Conservation (phyloP, 2,113 vertebrate genomes). For the Oenanthe melanoleuca region DNA sequence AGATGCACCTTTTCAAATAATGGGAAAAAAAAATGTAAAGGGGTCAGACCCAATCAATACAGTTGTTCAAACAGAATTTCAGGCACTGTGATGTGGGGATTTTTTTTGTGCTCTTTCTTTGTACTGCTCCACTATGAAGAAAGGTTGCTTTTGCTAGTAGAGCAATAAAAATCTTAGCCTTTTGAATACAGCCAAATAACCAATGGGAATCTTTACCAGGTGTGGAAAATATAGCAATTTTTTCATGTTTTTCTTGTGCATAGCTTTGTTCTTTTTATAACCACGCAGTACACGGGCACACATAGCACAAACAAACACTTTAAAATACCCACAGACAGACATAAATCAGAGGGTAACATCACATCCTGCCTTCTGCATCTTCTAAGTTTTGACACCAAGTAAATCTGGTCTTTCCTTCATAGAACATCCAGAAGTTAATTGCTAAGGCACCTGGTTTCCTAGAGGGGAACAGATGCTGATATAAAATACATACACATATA, state of each 20-base stretch:
- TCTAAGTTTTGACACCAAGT: slow-evolving; percentile 31
- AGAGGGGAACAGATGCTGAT: background rate
- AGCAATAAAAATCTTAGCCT: slow-evolving; percentile 77
- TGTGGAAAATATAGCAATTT: slow-evolving; percentile 47
- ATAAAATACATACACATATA: background rate
- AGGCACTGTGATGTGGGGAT: slow-evolving; percentile 82
- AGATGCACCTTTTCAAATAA: slow-evolving; percentile 91
- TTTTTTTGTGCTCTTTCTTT: slow-evolving; percentile 91
- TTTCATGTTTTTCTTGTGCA: slow-evolving; percentile 42
- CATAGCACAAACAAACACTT: background rate
- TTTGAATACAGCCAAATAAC: slow-evolving; percentile 72
- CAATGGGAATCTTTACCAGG: slow-evolving; percentile 54
- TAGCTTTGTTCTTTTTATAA: slow-evolving; percentile 69
- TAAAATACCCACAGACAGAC: background rate
- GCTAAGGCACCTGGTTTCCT: background rate
- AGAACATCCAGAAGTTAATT: slow-evolving; percentile 36
- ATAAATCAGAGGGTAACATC: slow-evolving; percentile 34
- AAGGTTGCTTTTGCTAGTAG: slow-evolving; percentile 77
- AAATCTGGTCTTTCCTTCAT: background rate
- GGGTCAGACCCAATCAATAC: slow-evolving; percentile 91
- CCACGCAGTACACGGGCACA: background rate
- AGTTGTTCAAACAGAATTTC: slow-evolving; percentile 95
- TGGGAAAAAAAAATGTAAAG: slow-evolving; percentile 83
- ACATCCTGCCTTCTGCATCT: background rate
- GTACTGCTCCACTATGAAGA: slow-evolving; percentile 86